These are phyloP conservation scores for Anadara kagoshimensis DNA, from an alignment of 1,140 invertebrate species.

Conservation along the genomic window DNA sequence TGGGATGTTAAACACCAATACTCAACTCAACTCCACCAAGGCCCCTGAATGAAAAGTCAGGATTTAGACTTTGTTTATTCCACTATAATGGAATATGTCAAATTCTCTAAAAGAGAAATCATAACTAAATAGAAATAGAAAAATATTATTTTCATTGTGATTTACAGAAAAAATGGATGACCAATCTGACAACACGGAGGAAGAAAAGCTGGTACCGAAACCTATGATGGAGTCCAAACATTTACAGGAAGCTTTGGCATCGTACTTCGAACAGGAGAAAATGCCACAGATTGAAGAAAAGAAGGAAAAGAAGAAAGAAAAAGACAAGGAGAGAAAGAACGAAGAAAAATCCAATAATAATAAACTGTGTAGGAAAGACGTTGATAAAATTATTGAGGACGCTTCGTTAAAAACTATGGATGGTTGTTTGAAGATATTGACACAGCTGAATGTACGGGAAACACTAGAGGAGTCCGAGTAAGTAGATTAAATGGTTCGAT, in stretches of 20 bases:
- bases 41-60: too few species aligned
- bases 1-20: too few species aligned
- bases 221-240: neutral
- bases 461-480: conserved; percentile 67
- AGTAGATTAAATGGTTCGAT: conserved; percentile 20
- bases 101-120: too few species aligned
- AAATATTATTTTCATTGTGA: too few species aligned
- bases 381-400: conserved; percentile 55
- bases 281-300: conserved; percentile 7
- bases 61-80: too few species aligned
- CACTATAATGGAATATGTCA: too few species aligned
- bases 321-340: conserved; percentile 9
- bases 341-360: conserved; percentile 18
- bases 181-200: too few species aligned
- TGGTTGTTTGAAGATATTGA: conserved; percentile 64
- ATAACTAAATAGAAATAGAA: too few species aligned
- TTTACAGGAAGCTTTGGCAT: conserved; percentile 1
- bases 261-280: conserved; percentile 27
- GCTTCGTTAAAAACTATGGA: conserved; percentile 61
- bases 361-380: conserved; percentile 39
- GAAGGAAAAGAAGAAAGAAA: conserved; percentile 23
- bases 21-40: too few species aligned
- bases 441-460: conserved; percentile 60
- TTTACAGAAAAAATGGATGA: too few species aligned
- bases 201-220: too few species aligned